These are phyloP conservation scores for Strix aluco DNA, from an alignment of 2,113 vertebrate genomes.

Conservation along the genomic window DNA sequence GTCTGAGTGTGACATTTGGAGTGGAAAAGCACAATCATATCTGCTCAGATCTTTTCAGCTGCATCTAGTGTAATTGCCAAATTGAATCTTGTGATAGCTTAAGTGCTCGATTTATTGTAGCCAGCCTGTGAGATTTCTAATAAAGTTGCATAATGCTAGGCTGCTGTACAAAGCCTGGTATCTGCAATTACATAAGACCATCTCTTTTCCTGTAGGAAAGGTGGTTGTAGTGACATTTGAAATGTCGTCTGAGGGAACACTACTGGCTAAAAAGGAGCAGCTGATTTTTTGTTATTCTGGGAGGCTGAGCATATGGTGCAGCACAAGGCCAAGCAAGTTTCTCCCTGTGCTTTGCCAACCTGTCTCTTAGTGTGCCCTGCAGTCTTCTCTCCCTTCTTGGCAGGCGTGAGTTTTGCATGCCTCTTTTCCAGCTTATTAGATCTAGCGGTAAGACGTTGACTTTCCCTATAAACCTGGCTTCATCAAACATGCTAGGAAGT, in stretches of 20 bases:
- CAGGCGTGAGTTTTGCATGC: background rate
- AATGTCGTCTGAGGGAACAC: background rate
- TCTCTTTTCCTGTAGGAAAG: background rate
- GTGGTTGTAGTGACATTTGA: constrained; percentile 2
- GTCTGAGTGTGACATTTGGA: background rate
- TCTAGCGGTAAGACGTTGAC: background rate
- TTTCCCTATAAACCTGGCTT: background rate
- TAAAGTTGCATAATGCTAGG: background rate
- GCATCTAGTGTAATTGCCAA: background rate
- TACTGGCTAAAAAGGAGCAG: constrained; percentile 1
- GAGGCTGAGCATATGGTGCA: constrained; percentile 44
- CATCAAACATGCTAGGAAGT: background rate
- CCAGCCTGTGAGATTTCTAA: background rate
- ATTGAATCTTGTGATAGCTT: background rate
- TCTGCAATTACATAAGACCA: background rate
- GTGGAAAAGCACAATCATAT: background rate
- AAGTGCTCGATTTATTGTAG: background rate
- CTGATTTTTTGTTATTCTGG: constrained; percentile 52
- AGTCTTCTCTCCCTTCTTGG: background rate
- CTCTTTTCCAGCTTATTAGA: background rate
- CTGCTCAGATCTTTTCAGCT: background rate
- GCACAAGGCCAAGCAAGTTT: constrained; percentile 15
- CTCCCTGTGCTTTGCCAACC: background rate
- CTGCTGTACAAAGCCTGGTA: background rate
- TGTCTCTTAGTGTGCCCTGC: background rate